These are phyloP conservation scores for Cantharis rufa DNA, from an alignment of 2,888 invertebrate genomes.

Conservation along the genomic window DNA sequence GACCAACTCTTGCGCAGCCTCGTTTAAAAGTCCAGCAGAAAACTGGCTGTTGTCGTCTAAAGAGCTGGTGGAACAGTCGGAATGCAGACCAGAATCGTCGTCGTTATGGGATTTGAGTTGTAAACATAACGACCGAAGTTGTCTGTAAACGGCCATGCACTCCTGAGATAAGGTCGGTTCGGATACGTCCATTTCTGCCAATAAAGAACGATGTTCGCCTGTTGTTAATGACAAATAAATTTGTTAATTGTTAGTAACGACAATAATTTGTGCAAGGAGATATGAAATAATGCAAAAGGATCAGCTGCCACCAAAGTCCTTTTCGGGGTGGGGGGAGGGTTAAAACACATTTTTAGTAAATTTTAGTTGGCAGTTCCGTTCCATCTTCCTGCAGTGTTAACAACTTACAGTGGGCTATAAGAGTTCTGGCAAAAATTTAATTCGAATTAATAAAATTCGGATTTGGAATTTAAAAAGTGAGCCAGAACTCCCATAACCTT, in stretches of 20 bases:
- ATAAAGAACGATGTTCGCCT: slow-evolving; percentile 70
- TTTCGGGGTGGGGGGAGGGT: too few relatives aligned
- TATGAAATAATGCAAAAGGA: neutral
- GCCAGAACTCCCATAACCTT: too few relatives aligned
- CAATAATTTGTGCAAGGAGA: neutral
- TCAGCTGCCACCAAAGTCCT: neutral
- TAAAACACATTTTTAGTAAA: neutral
- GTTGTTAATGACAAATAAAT: slow-evolving; percentile 16
- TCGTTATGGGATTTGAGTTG: slow-evolving; percentile 78
- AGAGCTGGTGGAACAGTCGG: slow-evolving; percentile 70
- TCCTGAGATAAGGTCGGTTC: slow-evolving; percentile 64
- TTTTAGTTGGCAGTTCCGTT: too few relatives aligned
- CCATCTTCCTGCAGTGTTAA: too few relatives aligned
- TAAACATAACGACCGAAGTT: slow-evolving; percentile 72
- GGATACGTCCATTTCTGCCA: slow-evolving; percentile 88
- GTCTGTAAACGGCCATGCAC: slow-evolving; percentile 72
- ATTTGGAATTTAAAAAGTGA: too few relatives aligned
- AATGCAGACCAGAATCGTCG: slow-evolving; percentile 70
- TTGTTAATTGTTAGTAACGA: slow-evolving; percentile 30
- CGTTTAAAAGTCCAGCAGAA: slow-evolving; percentile 57
- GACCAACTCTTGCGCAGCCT: slow-evolving; percentile 77
- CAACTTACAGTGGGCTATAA: too few relatives aligned
- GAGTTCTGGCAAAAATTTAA: too few relatives aligned
- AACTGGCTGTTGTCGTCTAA: slow-evolving; percentile 58
- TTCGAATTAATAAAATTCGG: neutral